Percentiles rank a stretch among this genome's conserved stretches.
Conservation (phyloP, 2,113 vertebrate species). For the Pantherophis guttatus region DNA sequence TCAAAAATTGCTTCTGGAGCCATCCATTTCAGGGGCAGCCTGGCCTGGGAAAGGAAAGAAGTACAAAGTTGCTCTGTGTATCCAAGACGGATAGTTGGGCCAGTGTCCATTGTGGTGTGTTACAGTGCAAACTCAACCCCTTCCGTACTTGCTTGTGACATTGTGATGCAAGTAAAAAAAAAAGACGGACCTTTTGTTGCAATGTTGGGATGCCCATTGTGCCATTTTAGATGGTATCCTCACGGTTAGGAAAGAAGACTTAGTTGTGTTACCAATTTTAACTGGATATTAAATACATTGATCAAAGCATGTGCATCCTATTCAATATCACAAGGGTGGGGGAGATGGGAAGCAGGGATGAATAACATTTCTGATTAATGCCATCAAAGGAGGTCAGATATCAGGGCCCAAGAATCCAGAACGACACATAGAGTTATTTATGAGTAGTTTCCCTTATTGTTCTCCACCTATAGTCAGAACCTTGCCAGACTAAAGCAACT, state of each 20-base stretch:
- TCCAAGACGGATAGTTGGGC: neutral
- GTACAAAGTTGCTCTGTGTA: neutral
- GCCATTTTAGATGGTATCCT: neutral
- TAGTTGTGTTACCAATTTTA: neutral
- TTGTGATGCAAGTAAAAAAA: neutral
- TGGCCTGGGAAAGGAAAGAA: conserved; percentile 70
- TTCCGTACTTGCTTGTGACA: neutral
- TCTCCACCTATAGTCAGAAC: neutral
- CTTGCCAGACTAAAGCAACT: neutral
- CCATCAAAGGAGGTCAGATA: neutral
- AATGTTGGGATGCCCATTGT: neutral
- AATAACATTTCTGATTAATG: neutral
- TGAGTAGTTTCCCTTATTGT: neutral
- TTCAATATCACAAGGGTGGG: neutral
- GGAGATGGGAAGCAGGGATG: neutral
- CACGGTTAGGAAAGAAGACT: neutral
- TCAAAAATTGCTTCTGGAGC: conserved; percentile 95
- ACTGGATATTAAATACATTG: neutral
- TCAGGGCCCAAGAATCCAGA: neutral
- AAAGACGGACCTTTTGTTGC: neutral
- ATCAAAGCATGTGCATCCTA: neutral
- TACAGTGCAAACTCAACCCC: neutral
- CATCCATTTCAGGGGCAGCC: conserved; percentile 96
- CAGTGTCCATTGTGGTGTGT: neutral
- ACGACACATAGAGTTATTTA: neutral